These are phyloP conservation scores for Saccostrea cuccullata DNA, from an alignment of 1,140 invertebrate genomes.

Conservation along the genomic window DNA sequence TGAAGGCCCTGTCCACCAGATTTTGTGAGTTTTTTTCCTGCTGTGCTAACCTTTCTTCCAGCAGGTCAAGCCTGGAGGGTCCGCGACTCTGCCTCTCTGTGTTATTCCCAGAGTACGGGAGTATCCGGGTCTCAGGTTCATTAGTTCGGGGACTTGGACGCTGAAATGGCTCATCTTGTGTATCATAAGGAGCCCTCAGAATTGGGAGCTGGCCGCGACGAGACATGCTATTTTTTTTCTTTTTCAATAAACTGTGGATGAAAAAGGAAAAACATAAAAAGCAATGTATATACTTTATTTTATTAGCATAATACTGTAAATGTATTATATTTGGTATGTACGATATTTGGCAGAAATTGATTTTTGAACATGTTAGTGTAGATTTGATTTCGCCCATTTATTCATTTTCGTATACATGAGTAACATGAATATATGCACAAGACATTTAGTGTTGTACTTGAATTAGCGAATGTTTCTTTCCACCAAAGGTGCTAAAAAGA, in stretches of 20 bases:
- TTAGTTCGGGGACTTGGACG: constrained; percentile 46
- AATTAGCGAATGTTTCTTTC: no score
- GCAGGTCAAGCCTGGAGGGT: constrained; percentile 64
- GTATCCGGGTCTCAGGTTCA: background rate
- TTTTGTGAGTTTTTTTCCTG: constrained; percentile 69
- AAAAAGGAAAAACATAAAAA: no score
- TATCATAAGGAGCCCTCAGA: constrained; percentile 62
- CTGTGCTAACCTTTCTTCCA: constrained; percentile 71
- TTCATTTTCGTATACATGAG: no score
- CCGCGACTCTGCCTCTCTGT: constrained; percentile 47
- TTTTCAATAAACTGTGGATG: background rate
- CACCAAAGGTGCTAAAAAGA: no score
- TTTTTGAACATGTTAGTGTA: no score
- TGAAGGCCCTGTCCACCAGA: constrained; percentile 74
- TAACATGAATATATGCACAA: no score
- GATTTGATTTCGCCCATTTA: no score
- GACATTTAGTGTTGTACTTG: no score
- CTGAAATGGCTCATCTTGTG: constrained; percentile 46
- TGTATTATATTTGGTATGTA: no score
- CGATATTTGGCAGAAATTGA: no score
- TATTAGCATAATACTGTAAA: no score
- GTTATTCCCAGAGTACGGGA: background rate
- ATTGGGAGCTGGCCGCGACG: constrained; percentile 47
- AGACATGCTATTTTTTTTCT: background rate
- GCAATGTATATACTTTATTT: no score